Evolutionary conservation across 2,797 vertebrate species (phyloP).

Genomic region (Hoplostethus atlanticus): DNA sequence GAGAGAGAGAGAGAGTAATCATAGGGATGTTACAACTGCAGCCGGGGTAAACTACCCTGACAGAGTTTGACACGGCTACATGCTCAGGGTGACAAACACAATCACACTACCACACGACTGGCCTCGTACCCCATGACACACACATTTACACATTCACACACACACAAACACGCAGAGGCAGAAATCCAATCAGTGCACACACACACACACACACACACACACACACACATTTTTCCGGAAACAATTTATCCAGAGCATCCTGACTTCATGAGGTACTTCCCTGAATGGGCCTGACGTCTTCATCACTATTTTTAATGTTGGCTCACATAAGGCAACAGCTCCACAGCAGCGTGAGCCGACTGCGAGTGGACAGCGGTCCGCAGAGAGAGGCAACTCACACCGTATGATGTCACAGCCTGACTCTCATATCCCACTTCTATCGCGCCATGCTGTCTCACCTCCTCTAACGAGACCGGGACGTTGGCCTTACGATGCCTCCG

Average conservation of each 20-base stretch:
- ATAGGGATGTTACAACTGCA: constrained; percentile 52
- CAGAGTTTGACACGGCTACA: constrained; percentile 74
- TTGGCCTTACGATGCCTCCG: constrained; percentile 44
- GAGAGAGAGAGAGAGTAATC: constrained; percentile 37
- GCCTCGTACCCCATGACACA: constrained; percentile 50
- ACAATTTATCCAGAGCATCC: constrained; percentile 42
- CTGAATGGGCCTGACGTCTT: constrained; percentile 64
- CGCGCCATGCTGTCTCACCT: constrained; percentile 43
- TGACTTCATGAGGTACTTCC: constrained; percentile 53
- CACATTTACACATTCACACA: constrained; percentile 28
- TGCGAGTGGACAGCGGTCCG: constrained; percentile 64
- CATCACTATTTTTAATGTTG: constrained; percentile 72
- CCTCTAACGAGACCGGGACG: constrained; percentile 51
- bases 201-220: constrained; percentile 16
- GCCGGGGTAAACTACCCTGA: constrained; percentile 69
- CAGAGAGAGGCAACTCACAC: constrained; percentile 54
- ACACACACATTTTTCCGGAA: constrained; percentile 7
- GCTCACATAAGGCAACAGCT: constrained; percentile 56
- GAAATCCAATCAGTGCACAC: constrained; percentile 30
- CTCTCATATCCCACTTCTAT: constrained; percentile 40
- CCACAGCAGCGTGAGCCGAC: constrained; percentile 51
- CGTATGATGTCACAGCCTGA: constrained; percentile 55
- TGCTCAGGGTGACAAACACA: constrained; percentile 75
- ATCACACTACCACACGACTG: constrained; percentile 63
- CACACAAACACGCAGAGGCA: constrained; percentile 32